Evolutionary conservation across 2,113 vertebrate species (phyloP), one percentile per base, ranked within the genome.

Genomic region (Passer montanus): DNA sequence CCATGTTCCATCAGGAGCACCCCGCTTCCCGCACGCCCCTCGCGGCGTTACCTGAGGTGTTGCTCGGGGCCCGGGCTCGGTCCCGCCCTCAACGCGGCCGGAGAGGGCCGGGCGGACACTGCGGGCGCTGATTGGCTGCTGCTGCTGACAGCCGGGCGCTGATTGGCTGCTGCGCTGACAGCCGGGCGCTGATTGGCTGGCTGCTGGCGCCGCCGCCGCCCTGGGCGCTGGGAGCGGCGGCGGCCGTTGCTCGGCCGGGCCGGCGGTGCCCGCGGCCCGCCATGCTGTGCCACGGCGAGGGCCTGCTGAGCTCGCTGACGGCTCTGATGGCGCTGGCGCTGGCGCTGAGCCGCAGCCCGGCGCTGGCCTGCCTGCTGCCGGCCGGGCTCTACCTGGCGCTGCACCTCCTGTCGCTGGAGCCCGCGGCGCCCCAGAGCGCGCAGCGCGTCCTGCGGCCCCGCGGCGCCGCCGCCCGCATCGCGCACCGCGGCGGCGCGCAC

Each of bases 401-500:
- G 94, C 96, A 96, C 59, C 50, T 98, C 91, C 97, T 98, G 95
- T 97, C 98, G 47, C 99, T 99, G 84, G 98, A 98, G 39, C 99
- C 98, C 55, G 95, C 98, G 33, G 94, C 98, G 5, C 68, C 73
- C 41, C 94, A 96, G 97, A 97, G 98, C 43, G 98, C 95, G 8
- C 95, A 92, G 70, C 98, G 98, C 93, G 98, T 99, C 66, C 97
- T 99, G 76, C 97, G 97, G 84, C 99, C 99, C 26, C 89, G 69
- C 31, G 96, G 89, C 52, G 80, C 93, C 81, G 94, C 98, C 67
- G 98, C 98, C 3, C 97, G 97, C 78, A 97, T 99, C 81, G 99
- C 99, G 37, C 99, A 99, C 96, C 98, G 99, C 52, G 99, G 98
- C 39, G 99, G 98, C 8, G 98, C 98, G 11, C 98, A 99, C 97